A percentile compares a stretch with the other conserved stretches of the same genome.
These are phyloP conservation scores for Meteorus colon DNA, from an alignment of 2,888 invertebrate species.

Conservation along the genomic window DNA sequence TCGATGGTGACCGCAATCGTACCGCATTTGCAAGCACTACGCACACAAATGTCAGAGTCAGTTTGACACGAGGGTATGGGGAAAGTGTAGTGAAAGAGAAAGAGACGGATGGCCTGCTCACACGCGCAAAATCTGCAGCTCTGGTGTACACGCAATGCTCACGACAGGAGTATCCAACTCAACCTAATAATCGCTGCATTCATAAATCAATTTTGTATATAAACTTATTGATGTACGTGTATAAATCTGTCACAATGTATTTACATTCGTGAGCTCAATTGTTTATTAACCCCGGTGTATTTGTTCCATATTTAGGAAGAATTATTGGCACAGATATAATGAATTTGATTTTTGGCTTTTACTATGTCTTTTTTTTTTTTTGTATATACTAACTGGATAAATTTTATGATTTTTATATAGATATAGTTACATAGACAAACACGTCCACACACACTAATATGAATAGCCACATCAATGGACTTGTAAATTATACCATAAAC, in stretches of 20 bases:
- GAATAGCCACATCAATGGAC: background rate
- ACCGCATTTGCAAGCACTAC: constrained; percentile 6
- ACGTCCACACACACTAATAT: too few species aligned
- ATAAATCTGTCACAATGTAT: background rate
- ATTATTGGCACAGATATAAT: too few species aligned
- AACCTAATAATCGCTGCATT: background rate
- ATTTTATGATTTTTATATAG: background rate
- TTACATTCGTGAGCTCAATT: background rate
- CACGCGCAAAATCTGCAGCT: background rate
- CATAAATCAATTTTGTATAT: background rate
- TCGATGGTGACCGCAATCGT: constrained; percentile 6
- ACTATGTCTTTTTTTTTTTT: too few species aligned
- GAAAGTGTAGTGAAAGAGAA: background rate
- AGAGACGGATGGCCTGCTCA: background rate
- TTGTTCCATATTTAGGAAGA: too few species aligned
- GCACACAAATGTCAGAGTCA: background rate
- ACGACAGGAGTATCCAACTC: background rate
- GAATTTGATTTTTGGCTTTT: too few species aligned
- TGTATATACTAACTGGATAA: background rate
- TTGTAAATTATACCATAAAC: constrained; percentile 14
- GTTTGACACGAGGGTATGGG: background rate
- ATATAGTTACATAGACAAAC: constrained; percentile 1
- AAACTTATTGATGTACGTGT: background rate
- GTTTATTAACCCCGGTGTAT: background rate
- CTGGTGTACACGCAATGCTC: background rate